Conservation (phyloP, 1,140 invertebrate species). For the Drosophila pectinifera region DNA sequence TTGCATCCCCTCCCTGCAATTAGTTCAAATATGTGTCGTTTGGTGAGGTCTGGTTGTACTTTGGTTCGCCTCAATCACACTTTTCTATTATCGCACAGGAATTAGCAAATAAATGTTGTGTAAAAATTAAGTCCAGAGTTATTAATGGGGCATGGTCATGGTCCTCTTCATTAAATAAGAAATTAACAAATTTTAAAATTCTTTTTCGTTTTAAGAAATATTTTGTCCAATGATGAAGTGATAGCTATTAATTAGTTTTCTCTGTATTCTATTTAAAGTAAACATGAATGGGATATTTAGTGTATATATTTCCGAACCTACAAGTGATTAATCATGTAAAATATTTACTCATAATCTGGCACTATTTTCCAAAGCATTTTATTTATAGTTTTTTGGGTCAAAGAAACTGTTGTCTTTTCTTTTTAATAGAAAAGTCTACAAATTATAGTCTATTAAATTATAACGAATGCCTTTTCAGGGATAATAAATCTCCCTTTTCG, state of each 20-base stretch:
- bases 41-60: not conserved
- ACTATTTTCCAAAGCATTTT: not conserved
- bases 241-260: not conserved
- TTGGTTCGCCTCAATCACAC: not conserved
- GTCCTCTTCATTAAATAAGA: too few species aligned
- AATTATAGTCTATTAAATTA: too few species aligned
- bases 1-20: not conserved
- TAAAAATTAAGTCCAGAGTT: not conserved
- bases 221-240: not conserved
- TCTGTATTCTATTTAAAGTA: not conserved
- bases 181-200: too few species aligned
- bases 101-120: constrained; percentile 45
- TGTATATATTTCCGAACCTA: not conserved
- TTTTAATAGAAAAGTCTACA: not conserved
- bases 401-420: not conserved
- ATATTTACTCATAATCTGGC: not conserved
- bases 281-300: not conserved
- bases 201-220: too few species aligned
- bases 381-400: not conserved
- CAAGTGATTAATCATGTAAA: constrained; percentile 8
- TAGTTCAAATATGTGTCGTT: constrained; percentile 9
- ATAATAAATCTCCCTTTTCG: too few species aligned
- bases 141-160: not conserved
- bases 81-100: not conserved
- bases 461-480: too few species aligned